Evolutionary conservation across 2,888 invertebrate species (phyloP).

Genomic region (Autographa pulchrina): DNA sequence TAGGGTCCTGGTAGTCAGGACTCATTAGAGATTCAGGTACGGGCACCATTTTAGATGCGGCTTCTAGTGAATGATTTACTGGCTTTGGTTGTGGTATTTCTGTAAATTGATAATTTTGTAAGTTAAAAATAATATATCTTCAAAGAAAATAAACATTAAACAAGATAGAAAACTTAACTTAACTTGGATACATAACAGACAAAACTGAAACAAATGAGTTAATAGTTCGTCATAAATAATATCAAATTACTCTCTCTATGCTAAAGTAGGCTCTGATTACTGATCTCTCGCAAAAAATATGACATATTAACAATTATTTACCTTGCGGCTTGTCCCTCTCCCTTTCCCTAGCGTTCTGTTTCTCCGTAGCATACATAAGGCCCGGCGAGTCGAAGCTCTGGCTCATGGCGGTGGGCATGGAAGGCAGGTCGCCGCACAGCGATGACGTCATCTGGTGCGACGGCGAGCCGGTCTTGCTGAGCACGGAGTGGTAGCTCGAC

Average conservation of each 20-base stretch:
- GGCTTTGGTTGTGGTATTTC: constrained; percentile 69
- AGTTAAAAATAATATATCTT: too few relatives aligned
- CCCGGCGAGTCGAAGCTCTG: constrained; percentile 81
- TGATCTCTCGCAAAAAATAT: too few relatives aligned
- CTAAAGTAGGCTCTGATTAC: too few relatives aligned
- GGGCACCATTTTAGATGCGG: constrained; percentile 96
- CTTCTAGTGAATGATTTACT: constrained; percentile 91
- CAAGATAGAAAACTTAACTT: too few relatives aligned
- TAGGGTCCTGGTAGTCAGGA: constrained; percentile 92
- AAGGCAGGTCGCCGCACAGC: constrained; percentile 73
- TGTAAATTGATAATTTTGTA: constrained; percentile 25
- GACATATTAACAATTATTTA: constrained; percentile 29
- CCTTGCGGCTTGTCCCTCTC: constrained; percentile 64
- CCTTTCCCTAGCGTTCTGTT: constrained; percentile 57
- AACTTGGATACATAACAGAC: too few relatives aligned
- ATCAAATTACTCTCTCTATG: too few relatives aligned
- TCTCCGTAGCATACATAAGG: constrained; percentile 66
- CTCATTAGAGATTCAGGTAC: constrained; percentile 97
- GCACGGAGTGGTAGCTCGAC: constrained; percentile 91
- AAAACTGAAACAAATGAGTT: too few relatives aligned
- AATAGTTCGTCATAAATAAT: too few relatives aligned
- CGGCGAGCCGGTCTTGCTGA: constrained; percentile 73
- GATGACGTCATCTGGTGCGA: constrained; percentile 76
- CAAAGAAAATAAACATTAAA: too few relatives aligned
- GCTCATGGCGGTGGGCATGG: constrained; percentile 70